Evolutionary conservation across 2,113 vertebrate species (phyloP), one percentile per base, ranked within the genome.

Genomic region (Gopherus flavomarginatus): DNA sequence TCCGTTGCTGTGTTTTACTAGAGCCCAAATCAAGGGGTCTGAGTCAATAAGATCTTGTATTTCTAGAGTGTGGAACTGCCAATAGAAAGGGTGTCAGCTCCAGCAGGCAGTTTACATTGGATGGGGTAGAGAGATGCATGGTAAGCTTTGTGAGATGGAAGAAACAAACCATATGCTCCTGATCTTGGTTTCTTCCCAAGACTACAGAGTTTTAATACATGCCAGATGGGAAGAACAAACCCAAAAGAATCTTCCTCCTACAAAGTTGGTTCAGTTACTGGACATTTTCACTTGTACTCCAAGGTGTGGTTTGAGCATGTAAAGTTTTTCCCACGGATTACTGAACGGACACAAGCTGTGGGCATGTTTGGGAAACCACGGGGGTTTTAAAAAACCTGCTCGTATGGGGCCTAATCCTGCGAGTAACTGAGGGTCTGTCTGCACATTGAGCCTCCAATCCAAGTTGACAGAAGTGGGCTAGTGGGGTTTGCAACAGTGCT

Each of bases 11-110:
- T n/a, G 17, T 35, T n/a, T 69, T 35, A 35, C 35, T n/a, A 13
- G 7, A 19, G 52, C 26, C 44, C 22, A 75, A n/a, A 50, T 4
- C 0, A 0, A 38, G 59, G 16, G 4, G 4, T 57, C n/a, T 5
- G 65, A 7, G 0, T 8, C 53, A n/a, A 21, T 59, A 35, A 65
- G 47, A 72, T 72, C 57, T 44, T 26, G 3, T 17, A 24, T 54
- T 85, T 78, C 44, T 53, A 81, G 2, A 35, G 29, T 31, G 75
- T 4, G 2, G 78, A 54, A 50, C 44, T 26, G 80, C 11, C 16
- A 42, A 38, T 78, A 59, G 10, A 38, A 21, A 26, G 65, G 84
- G 44, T 69, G 31, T 16, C 35, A 69, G 31, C 62, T n/a, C 31
- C 62, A 69, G 65, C 35, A 19, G 65, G 65, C 31, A 35, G 35